Conservation (phyloP, 35 echinoderm and acorn worm genomes). For the Patiria miniata region DNA sequence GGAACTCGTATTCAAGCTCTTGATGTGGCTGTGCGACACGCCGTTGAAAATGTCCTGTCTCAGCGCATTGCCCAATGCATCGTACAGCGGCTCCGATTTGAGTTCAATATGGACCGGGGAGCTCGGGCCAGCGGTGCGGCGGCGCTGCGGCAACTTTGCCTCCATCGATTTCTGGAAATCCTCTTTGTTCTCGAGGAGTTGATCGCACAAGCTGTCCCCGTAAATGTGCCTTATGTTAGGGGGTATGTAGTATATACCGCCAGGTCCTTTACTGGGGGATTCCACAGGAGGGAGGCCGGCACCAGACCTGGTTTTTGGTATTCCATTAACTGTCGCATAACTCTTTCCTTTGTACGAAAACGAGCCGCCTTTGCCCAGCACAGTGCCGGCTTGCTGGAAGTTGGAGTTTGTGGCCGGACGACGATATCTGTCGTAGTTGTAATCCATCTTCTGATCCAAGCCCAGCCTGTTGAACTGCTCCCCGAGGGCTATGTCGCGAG, state of each 20-base stretch:
- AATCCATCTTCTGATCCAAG: constrained; percentile 54
- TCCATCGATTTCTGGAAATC: neutral
- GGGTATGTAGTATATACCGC: constrained; percentile 52
- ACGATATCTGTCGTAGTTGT: constrained; percentile 79
- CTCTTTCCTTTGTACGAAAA: constrained; percentile 67
- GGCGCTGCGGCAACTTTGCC: neutral
- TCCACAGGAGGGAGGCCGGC: neutral
- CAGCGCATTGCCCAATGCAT: constrained; percentile 75
- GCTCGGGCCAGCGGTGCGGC: neutral
- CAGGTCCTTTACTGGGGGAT: neutral
- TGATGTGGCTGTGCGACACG: constrained; percentile 72
- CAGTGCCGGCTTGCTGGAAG: constrained; percentile 70
- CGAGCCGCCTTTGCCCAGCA: constrained; percentile 66
- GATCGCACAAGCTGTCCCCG: constrained; percentile 62
- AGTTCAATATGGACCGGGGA: constrained; percentile 15
- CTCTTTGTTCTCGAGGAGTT: constrained; percentile 53
- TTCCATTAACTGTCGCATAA: constrained; percentile 39
- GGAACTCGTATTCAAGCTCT: constrained; percentile 85
- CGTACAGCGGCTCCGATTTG: constrained; percentile 60
- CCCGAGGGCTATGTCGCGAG: constrained; percentile 73
- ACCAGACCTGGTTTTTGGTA: neutral
- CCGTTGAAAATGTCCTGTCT: constrained; percentile 95
- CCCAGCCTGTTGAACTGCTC: constrained; percentile 88
- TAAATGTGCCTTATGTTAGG: constrained; percentile 79
- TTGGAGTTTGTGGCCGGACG: constrained; percentile 41